Evolutionary conservation across 1,140 invertebrate genomes (phyloP).

Genomic region (Drosophila punjabiensis): DNA sequence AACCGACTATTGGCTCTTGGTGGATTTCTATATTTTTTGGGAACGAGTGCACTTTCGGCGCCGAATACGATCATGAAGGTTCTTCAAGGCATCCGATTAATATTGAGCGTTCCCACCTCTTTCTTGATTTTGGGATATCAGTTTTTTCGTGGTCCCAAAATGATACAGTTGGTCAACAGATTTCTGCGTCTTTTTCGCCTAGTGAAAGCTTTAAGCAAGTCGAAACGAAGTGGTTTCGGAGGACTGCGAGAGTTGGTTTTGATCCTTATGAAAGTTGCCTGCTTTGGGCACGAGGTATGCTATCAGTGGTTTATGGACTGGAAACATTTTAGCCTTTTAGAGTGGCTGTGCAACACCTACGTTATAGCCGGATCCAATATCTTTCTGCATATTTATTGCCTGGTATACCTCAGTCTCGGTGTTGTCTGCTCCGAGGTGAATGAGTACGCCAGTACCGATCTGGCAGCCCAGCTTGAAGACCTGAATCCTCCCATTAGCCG

Average conservation of each 20-base stretch:
- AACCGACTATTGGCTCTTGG: neutral
- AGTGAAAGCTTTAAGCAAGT: conserved; percentile 1
- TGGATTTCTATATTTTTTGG: neutral
- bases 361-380: conserved; percentile 2
- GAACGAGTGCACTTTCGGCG: accelerated
- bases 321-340: accelerated
- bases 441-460: conserved; percentile 15
- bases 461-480: conserved; percentile 11
- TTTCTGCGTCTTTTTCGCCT: conserved; percentile 32
- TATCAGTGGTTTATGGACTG: accelerated
- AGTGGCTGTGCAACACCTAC: neutral
- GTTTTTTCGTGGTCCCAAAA: neutral
- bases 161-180: conserved; percentile 19
- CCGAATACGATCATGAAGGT: neutral
- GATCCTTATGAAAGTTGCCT: conserved; percentile 7
- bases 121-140: conserved; percentile 26
- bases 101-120: neutral
- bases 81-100: neutral
- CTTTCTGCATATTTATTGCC: conserved; percentile 21
- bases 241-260: conserved; percentile 34
- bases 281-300: conserved; percentile 5
- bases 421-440: conserved; percentile 46
- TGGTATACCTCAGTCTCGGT: conserved; percentile 51
- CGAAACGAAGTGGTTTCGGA: conserved; percentile 16
- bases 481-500: conserved; percentile 4